A percentile compares a stretch with the other conserved stretches of the same genome.
phyloP scores from a whole-genome alignment of 1,140 invertebrate species.

The Dendroctonus valens region DNA sequence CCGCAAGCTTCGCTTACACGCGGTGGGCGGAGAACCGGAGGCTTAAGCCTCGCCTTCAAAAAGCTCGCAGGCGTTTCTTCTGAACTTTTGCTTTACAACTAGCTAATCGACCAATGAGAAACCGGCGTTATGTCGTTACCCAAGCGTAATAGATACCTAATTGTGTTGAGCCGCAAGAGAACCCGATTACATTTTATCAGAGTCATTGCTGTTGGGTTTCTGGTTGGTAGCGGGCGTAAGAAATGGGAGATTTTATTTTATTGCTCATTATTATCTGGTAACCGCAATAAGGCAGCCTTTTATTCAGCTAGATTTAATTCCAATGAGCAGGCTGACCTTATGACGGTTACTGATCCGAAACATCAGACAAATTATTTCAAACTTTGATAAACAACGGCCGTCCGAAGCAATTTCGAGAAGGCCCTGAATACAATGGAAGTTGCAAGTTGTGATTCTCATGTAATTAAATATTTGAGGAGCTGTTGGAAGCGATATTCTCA shows the following conservation, averaged over 20 bases:
- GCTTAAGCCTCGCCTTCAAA: too few species aligned
- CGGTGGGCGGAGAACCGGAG: too few species aligned
- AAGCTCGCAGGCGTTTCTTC: not conserved
- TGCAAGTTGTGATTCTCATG: constrained; percentile 24
- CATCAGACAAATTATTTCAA: not conserved
- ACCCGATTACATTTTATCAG: not conserved
- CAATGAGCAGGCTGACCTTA: not conserved
- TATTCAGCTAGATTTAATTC: not conserved
- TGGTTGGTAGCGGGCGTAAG: not conserved
- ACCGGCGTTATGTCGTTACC: constrained; percentile 9
- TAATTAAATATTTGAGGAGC: constrained; percentile 28
- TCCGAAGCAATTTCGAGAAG: constrained; percentile 5
- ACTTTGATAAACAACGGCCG: constrained; percentile 1
- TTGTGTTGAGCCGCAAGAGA: not conserved
- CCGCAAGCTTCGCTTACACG: too few species aligned
- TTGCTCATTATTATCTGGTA: not conserved
- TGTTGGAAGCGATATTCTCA: constrained; percentile 23
- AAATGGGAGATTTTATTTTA: not conserved
- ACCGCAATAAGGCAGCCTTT: not conserved
- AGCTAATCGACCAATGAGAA: constrained; percentile 11
- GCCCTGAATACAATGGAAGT: constrained; percentile 12
- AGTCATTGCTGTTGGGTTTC: not conserved
- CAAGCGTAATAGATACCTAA: constrained; percentile 18
- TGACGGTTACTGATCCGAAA: not conserved
- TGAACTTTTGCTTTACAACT: constrained; percentile 2